Base-by-base conservation (phyloP, 2,888 invertebrate species). In the Tuberolachnus salignus region DNA sequence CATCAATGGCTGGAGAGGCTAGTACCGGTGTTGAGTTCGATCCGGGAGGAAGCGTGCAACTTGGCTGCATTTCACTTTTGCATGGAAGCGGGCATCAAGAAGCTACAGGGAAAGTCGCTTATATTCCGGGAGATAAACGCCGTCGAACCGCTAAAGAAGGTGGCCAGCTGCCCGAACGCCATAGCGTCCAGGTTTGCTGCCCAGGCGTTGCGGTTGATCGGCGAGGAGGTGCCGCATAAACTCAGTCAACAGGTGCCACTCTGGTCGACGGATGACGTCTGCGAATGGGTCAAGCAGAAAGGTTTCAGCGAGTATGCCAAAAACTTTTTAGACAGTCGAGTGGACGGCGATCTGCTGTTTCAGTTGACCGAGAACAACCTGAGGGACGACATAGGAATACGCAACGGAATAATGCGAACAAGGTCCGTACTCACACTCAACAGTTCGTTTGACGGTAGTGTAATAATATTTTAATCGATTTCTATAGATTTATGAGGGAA, bases 81-180 rank as follows among this genome's bases (percentile, higher is more conserved):
- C 85, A 97, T 99, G 97, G 99, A 99, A 86, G 98, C 98, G 14
- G 95, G 95, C 53, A 98, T 99, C 78, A 98, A 98, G 86, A 94
- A 96, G 84, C 92, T 93, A 83, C 95, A 95, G 86, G 94, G 94
- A 6, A 94, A 94, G 82, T 94, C 94, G 0, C 92, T 92, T 85
- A 93, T 97, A 84, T 97, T 98, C 85, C 89, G 92, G 81, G 95
- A 96, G 86, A 98, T 99, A 82, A 95, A 95, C 74, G 98, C 97
- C 0, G 93, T 98, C 82, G 95, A 96, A 84, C 94, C 97, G 0
- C 88, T 99, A 83, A 98, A 98, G 85, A 94, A 92, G 84, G 95
- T 98, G 0, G 98, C 98, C 11, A 96, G 97, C 84, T 97, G 97
- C 85, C 98, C 98, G 0, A 98, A 98, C 86, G 97, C 98, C 9